Evolutionary conservation across 2,888 invertebrate genomes (phyloP).

Genomic region (Elegia similella): DNA sequence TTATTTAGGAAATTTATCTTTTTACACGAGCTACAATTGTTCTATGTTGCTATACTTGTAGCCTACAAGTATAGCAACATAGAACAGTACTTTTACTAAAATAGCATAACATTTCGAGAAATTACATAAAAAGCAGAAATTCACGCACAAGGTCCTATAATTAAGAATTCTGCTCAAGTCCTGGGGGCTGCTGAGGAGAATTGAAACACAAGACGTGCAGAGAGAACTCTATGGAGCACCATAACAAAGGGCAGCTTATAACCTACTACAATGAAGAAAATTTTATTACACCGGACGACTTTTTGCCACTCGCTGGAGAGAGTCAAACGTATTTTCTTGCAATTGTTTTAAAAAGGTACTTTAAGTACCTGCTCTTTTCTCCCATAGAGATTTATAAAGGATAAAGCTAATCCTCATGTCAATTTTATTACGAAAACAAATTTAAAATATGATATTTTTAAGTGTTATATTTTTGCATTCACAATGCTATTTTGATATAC

Average conservation of each 20-base stretch:
- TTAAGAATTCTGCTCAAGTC: conserved; percentile 7
- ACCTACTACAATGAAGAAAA: conserved; percentile 8
- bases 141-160: background rate
- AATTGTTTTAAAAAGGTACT: background rate
- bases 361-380: background rate
- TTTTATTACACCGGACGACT: background rate
- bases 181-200: conserved; percentile 10
- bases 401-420: too few species aligned
- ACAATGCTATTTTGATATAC: too few species aligned
- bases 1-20: too few species aligned
- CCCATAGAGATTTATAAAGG: too few species aligned
- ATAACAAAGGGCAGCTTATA: background rate
- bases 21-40: too few species aligned
- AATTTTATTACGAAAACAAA: too few species aligned
- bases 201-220: conserved; percentile 24
- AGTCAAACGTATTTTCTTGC: background rate
- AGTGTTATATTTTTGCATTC: too few species aligned
- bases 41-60: too few species aligned
- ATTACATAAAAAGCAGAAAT: background rate
- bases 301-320: background rate
- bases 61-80: too few species aligned
- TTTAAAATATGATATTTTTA: too few species aligned
- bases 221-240: conserved; percentile 1
- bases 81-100: background rate
- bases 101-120: background rate